Percentiles rank a stretch among this genome's conserved stretches.
phyloP scores from a whole-genome alignment of 2,888 invertebrate genomes.

The Pachymerium ferrugineum region DNA sequence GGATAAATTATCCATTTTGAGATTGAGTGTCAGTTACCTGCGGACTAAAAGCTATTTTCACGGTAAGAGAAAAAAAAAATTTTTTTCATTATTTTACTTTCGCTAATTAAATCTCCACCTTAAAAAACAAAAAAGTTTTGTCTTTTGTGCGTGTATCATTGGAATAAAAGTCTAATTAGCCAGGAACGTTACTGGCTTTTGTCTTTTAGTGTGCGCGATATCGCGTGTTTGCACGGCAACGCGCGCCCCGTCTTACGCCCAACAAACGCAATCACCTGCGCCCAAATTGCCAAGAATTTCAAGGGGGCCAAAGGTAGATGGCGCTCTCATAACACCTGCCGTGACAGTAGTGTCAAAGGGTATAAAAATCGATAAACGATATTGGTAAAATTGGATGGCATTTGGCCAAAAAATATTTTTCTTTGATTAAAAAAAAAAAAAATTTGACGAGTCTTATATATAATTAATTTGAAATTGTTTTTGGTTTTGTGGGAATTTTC shows the following conservation, averaged over 20 bases:
- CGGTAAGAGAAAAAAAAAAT: constrained; percentile 60
- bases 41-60: constrained; percentile 99
- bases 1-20: constrained; percentile 93
- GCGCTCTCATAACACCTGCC: too few species aligned
- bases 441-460: too few species aligned
- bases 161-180: constrained; percentile 10
- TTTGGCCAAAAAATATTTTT: too few species aligned
- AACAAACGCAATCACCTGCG: not conserved
- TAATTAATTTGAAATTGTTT: too few species aligned
- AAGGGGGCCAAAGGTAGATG: not conserved
- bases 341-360: too few species aligned
- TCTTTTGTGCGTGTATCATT: not conserved
- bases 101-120: not conserved
- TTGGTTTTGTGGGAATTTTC: too few species aligned
- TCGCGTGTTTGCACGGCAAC: not conserved
- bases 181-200: not conserved
- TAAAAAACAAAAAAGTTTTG: not conserved
- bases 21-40: constrained; percentile 96
- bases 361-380: not conserved
- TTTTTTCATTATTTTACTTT: not conserved
- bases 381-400: not conserved
- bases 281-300: not conserved
- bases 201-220: constrained; percentile 6
- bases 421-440: too few species aligned
- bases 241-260: constrained; percentile 6